Evolutionary conservation across 2,113 vertebrate genomes (phyloP), one percentile per base, ranked within the genome.

Genomic region (Sinocyclocheilus anophthalmus): DNA sequence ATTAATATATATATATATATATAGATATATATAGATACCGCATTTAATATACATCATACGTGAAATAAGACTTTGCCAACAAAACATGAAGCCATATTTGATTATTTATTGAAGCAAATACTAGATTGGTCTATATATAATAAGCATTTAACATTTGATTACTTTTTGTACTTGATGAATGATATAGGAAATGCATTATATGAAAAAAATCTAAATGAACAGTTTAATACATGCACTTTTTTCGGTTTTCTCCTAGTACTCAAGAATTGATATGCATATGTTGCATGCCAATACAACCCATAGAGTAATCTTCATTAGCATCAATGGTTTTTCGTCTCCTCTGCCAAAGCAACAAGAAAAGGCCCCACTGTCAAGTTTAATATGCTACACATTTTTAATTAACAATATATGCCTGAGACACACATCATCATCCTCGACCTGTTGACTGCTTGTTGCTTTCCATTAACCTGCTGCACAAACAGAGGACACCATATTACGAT

Each of bases 401-500:
- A 76, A 81, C 16, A 20, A 8, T 65, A 69, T 5, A 37, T 30
- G 8, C 7, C 30, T 53, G 45, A 76, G 10, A 53, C 6, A 10
- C 7, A 20, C 24, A 78, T 61, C 63, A 81, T 89, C 90, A 92
- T 89, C 90, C 89, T 76, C 80, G 5, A 9, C 2, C 55, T 2
- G 7, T 8, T 59, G 18, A 59, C 90, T 91, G 89, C 89, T 91
- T 91, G 90, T 92, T 94, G 94, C 96, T 95, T 55, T 94, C 92
- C 92, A 92, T 95, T 5, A 39, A 39, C 39, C 5, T 39, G 39
- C 6, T 12, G 3, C 48, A 50, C 94, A 95, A 95, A 96, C 53
- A 55, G 53, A 55, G 13, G 95, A 96, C 94, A 94, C 91, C 94
- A 95, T 95, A 94, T 92, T 92, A 92, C 88, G 89, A 92, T 92